Evolutionary conservation across 1,140 invertebrate species (phyloP), one percentile per base, ranked within the genome.

Genomic region (Polypedilum vanderplanki): DNA sequence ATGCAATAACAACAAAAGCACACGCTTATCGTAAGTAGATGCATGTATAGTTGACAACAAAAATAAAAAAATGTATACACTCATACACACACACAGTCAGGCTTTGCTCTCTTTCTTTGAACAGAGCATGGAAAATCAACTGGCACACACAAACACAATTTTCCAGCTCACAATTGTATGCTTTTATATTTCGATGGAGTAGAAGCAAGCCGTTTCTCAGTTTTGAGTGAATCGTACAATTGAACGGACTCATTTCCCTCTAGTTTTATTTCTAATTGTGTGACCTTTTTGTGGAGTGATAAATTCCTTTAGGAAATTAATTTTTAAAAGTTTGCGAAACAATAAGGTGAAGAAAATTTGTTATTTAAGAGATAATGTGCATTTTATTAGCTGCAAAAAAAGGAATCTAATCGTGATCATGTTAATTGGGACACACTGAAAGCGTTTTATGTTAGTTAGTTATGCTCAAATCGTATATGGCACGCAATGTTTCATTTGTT

Each of bases 201-300:
- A 5, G 24, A 33, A 5, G 24, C 24, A 5, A 33, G 24, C 15
- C 46, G 46, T 57, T 33, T 57, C 46, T 57, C 46, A 57, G 46
- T 57, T 57, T 57, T 57, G 46, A 57, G 46, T 57, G 46, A 57
- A 57, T 57, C 46, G 46, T 57, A n/a, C 46, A 57, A 57, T 57
- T 12, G n/a, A 4, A 57, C 46, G 12, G 46, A 57, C 46, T 57
- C 46, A 57, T 57, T 57, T 57, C 46, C 46, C 12, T 57, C 12
- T 57, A 57, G 15, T 15, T 33, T n/a, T 57, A 15, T 57, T 57
- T 57, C n/a, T 57, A 12, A n/a, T 12, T 15, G 46, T 57, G 46
- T 57, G 46, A 12, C 12, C 15, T 57, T n/a, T n/a, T 57, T 57
- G 46, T n/a, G 12, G 4, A 57, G 46, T 57, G 46, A 15, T 12